These are phyloP conservation scores for Harpegnathos saltator DNA, from an alignment of 1,140 invertebrate genomes.

Conservation along the genomic window DNA sequence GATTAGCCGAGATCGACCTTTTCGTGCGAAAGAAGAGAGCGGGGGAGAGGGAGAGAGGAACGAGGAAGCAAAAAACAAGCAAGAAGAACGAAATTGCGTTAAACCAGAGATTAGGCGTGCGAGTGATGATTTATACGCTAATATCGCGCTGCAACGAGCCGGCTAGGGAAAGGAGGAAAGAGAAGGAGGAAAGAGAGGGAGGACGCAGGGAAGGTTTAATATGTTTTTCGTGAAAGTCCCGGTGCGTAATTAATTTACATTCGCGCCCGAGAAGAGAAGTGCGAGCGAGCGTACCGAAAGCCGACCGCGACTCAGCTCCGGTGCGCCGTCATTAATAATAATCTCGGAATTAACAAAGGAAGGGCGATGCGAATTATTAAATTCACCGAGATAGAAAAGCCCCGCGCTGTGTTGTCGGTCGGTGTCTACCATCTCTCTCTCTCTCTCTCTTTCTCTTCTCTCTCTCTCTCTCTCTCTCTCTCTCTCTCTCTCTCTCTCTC, in stretches of 20 bases:
- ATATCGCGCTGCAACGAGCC: constrained; percentile 79
- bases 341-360: constrained; percentile 78
- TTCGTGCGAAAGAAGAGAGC: constrained; percentile 12
- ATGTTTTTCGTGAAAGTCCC: constrained; percentile 77
- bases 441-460: background rate
- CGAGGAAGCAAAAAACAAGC: too few species aligned
- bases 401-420: constrained; percentile 35
- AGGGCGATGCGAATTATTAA: constrained; percentile 74
- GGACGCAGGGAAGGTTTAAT: constrained; percentile 66
- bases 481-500: background rate
- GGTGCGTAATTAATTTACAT: constrained; percentile 82
- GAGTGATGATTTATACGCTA: constrained; percentile 81
- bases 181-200: too few species aligned
- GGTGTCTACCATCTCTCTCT: too few species aligned
- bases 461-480: too few species aligned
- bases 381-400: constrained; percentile 77
- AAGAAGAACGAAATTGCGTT: constrained; percentile 15
- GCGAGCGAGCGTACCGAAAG: constrained; percentile 50
- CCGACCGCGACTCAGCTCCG: constrained; percentile 66
- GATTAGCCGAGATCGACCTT: constrained; percentile 45
- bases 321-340: constrained; percentile 79
- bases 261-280: constrained; percentile 66
- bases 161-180: background rate
- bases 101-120: constrained; percentile 45
- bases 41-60: too few species aligned